Evolutionary conservation across 2,113 vertebrate species (phyloP).

Genomic region (Takifugu flavidus): DNA sequence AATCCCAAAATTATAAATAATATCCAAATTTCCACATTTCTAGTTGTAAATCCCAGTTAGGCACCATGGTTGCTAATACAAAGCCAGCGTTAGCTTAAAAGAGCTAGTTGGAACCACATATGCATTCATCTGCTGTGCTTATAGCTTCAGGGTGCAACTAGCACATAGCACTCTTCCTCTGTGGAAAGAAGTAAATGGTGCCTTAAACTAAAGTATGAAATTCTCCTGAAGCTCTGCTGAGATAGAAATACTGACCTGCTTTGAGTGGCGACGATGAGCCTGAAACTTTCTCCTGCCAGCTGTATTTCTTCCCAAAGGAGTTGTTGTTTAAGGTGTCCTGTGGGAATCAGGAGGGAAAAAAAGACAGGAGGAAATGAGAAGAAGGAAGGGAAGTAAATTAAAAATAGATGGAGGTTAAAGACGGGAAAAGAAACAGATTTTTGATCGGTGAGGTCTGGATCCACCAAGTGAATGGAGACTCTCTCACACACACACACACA

Average conservation of each 20-base stretch:
- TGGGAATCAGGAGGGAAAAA: constrained; percentile 13
- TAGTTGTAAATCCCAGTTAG: no score
- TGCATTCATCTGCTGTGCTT: neutral
- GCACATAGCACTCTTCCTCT: neutral
- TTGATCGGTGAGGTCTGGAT: constrained; percentile 24
- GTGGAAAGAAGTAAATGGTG: neutral
- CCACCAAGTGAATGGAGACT: constrained; percentile 25
- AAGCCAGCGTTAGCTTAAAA: no score
- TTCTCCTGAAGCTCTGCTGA: neutral
- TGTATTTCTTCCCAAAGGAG: constrained; percentile 97
- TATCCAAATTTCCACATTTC: no score
- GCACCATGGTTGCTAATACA: no score
- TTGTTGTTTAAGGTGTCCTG: constrained; percentile 99
- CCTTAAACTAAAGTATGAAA: neutral
- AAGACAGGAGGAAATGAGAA: constrained; percentile 4
- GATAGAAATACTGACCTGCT: constrained; percentile 79
- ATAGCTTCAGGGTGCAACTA: neutral
- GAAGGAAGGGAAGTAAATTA: constrained; percentile 18
- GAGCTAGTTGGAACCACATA: neutral
- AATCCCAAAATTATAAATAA: no score
- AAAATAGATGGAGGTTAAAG: constrained; percentile 3
- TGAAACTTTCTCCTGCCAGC: constrained; percentile 97
- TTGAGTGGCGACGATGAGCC: constrained; percentile 91
- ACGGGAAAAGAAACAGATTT: neutral
- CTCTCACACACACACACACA: neutral